Conservation (phyloP, 2,113 vertebrate species). For the Australoheros scitulus region DNA sequence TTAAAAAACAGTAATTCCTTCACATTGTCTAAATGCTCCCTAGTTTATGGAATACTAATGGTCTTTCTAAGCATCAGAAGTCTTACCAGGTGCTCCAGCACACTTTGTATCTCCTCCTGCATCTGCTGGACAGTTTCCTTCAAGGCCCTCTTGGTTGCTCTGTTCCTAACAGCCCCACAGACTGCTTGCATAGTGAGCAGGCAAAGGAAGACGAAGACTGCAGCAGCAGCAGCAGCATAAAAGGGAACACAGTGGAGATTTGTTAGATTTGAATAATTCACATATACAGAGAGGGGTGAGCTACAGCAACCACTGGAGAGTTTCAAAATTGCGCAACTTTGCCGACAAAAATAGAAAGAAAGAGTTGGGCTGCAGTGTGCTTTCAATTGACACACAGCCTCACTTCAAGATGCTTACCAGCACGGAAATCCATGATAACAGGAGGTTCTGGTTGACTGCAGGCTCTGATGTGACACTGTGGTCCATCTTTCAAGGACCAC, state of each 20-base stretch:
- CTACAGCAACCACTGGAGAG: neutral
- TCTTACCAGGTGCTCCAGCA: neutral
- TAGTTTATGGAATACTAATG: neutral
- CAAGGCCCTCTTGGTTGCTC: rapidly evolving
- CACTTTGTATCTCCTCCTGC: rapidly evolving
- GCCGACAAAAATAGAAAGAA: too few species aligned
- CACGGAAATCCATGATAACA: slow-evolving; percentile 22
- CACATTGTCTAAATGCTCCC: neutral
- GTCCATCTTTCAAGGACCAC: slow-evolving; percentile 7
- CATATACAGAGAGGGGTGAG: neutral
- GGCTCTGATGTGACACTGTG: neutral
- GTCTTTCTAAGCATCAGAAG: neutral
- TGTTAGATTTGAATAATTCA: neutral
- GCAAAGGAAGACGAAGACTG: slow-evolving; percentile 27
- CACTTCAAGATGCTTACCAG: slow-evolving; percentile 31
- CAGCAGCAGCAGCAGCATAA: neutral
- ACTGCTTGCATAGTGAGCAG: slow-evolving; percentile 2
- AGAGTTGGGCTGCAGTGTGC: neutral
- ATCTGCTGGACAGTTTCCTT: rapidly evolving
- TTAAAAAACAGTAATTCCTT: neutral
- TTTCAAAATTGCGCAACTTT: slow-evolving; percentile 18
- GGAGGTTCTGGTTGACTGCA: neutral
- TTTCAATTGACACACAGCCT: neutral
- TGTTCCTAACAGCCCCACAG: rapidly evolving
- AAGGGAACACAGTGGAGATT: neutral